These are phyloP conservation scores for Dendronephthya gigantea DNA, from an alignment of 64 coral and sea anemone genomes.

Conservation along the genomic window DNA sequence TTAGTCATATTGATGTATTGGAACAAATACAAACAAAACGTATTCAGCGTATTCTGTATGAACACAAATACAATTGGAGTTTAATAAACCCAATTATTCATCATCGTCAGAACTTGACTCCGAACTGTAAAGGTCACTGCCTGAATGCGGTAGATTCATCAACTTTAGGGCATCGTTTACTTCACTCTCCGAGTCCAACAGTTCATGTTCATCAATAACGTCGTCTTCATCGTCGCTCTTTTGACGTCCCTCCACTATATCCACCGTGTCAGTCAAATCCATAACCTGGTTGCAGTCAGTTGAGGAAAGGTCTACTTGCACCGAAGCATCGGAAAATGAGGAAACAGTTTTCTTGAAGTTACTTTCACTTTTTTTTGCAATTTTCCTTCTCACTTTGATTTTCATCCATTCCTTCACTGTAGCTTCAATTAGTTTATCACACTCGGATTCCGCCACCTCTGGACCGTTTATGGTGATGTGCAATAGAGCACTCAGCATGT, in stretches of 20 bases:
- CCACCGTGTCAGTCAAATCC: not conserved
- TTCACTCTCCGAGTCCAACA: not conserved
- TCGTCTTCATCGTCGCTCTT: not conserved
- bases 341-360: not conserved
- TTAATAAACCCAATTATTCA: not conserved
- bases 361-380: not conserved
- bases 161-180: not conserved
- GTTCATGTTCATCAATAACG: not conserved
- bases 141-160: not conserved
- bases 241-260: not conserved
- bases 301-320: not conserved
- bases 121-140: not conserved
- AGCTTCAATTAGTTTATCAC: not conserved
- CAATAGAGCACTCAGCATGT: not conserved
- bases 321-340: not conserved
- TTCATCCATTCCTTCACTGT: not conserved
- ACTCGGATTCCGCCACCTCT: not conserved
- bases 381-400: not conserved
- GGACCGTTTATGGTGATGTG: not conserved
- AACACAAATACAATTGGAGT: no score
- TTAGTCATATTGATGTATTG: not conserved
- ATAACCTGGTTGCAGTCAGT: not conserved
- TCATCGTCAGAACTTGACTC: not conserved
- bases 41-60: no score
- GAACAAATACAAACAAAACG: not conserved